These are phyloP conservation scores for Astropecten irregularis DNA, from an alignment of 53 echinoderm and acorn worm genomes.

Conservation along the genomic window DNA sequence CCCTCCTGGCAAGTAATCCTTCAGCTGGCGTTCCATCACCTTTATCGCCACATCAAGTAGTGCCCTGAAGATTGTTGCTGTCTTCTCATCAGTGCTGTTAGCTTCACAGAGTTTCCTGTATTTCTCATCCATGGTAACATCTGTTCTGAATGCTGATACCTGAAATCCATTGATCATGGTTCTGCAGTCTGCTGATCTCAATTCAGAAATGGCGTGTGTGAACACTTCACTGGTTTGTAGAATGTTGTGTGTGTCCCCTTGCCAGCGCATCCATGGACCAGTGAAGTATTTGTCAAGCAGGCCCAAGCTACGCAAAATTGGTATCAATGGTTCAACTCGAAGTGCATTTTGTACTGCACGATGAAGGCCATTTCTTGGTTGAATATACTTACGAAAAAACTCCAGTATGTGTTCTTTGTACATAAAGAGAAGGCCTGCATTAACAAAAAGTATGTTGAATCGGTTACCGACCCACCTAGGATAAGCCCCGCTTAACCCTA, in stretches of 20 bases:
- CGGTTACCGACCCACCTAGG: constrained; percentile 47
- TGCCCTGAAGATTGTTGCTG: neutral
- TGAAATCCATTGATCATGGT: too few relatives aligned
- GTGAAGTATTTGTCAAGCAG: constrained; percentile 21
- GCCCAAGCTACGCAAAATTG: neutral
- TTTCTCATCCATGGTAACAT: neutral
- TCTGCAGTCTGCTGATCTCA: too few relatives aligned
- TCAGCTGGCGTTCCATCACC: constrained; percentile 31
- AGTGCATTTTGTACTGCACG: neutral
- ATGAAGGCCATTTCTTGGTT: constrained; percentile 44
- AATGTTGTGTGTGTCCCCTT: constrained; percentile 11
- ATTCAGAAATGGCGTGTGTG: neutral
- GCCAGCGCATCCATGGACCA: constrained; percentile 32
- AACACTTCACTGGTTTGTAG: constrained; percentile 15
- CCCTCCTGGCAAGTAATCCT: constrained; percentile 14
- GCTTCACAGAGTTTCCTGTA: neutral
- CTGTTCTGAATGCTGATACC: neutral
- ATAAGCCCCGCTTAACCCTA: constrained; percentile 31
- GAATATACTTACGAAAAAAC: constrained; percentile 28
- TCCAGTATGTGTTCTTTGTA: constrained; percentile 30
- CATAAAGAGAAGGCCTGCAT: constrained; percentile 3
- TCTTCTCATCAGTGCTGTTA: neutral
- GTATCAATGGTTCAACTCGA: neutral
- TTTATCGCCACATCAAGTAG: neutral
- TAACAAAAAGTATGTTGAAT: constrained; percentile 45